Base-by-base conservation (phyloP, 2,797 vertebrate genomes). In the Scomberomorus guttatus region DNA sequence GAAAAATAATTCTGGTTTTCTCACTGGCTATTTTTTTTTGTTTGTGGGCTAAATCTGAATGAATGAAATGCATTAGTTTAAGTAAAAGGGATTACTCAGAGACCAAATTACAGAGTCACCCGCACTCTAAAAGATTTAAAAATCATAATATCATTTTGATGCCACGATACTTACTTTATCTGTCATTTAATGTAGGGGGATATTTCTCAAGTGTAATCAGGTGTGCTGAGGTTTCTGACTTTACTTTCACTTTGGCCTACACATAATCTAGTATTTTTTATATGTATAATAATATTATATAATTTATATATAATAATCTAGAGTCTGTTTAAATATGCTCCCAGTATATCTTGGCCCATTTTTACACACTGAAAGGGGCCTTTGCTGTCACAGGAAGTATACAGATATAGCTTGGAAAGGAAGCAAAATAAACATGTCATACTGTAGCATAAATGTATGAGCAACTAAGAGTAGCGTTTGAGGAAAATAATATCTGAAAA, bases 51-150 rank as follows among this genome's bases (percentile, higher is more conserved):
- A 34, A 79, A 69, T 66, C 60, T 65, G 62, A 88, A 69, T 70
- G 61, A 73, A 59, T 66, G 2, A 65, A 83, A 84, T 27, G 34
- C 86, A 79, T 85, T 82, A 63, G 67, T 81, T 83, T 25, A 66
- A 84, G 81, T 78, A 46, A 85, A 75, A 82, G 59, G 75, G 70
- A 83, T 87, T 88, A 79, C 66, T 74, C 50, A 50, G 66, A 59
- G 64, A 55, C 24, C 56, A 29, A 2, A 71, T 70, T 70, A 76
- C 58, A 34, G 48, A 71, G 27, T 75, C 14, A 44, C 17, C 4
- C 61, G 51, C 65, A 55, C 69, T 87, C 73, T 81, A 65, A 86
- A 77, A 84, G 73, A 83, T 50, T 50, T 50, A 46, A 18, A 46
- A 46, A 46, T 13, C 44, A 18, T 17, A 48, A 18, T 50, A 50